These are phyloP conservation scores for Cepaea hortensis DNA, from an alignment of 2,888 invertebrate genomes.

Conservation along the genomic window DNA sequence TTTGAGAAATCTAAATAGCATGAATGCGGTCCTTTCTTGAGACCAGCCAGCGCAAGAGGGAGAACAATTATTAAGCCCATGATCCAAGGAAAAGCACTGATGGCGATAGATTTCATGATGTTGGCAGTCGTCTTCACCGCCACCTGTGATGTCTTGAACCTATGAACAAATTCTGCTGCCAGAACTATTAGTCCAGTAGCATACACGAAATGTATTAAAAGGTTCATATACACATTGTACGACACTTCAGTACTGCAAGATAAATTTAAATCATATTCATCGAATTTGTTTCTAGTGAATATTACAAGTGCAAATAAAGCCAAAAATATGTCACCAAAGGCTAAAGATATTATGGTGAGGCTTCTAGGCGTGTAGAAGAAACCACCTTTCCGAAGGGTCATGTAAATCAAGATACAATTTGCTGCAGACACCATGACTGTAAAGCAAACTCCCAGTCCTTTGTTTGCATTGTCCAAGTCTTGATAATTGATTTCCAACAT, in stretches of 20 bases:
- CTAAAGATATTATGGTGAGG: slow-evolving; percentile 3
- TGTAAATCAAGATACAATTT: too few species aligned
- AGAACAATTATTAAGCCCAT: neutral
- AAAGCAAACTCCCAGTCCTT: too few species aligned
- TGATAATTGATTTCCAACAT: too few species aligned
- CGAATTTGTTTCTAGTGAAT: neutral
- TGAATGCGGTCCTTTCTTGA: too few species aligned
- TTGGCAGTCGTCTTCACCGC: neutral
- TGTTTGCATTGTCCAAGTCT: too few species aligned
- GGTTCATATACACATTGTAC: neutral
- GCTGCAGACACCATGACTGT: too few species aligned
- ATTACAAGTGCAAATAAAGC: neutral
- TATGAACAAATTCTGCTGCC: neutral
- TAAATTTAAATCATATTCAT: neutral
- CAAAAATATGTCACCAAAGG: slow-evolving; percentile 5
- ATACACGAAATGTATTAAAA: neutral
- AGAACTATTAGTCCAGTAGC: neutral
- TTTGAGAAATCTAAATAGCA: neutral
- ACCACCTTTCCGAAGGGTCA: too few species aligned
- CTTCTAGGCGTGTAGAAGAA: neutral
- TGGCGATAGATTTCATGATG: neutral
- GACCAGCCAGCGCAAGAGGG: neutral
- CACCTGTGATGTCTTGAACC: neutral
- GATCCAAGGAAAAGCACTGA: neutral
- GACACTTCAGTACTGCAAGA: neutral